phyloP scores from a whole-genome alignment of 2,113 vertebrate genomes.

The Ptyas mucosa region DNA sequence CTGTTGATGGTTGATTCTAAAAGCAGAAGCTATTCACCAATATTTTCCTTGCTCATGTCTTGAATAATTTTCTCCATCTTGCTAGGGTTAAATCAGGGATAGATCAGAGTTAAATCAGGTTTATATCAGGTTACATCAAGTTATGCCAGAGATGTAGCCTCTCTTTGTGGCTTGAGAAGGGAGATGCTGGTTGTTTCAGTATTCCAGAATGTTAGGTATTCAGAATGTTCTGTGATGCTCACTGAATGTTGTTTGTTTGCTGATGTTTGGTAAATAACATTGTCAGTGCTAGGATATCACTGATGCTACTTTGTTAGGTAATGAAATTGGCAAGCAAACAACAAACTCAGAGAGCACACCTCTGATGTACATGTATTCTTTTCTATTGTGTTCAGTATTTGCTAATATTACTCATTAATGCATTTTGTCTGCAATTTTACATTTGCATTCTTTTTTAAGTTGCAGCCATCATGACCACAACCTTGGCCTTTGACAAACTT shows the following conservation, averaged over 20 bases:
- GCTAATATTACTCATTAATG: neutral
- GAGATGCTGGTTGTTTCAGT: neutral
- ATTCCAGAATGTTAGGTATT: neutral
- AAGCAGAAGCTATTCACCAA: neutral
- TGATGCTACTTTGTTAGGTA: no score
- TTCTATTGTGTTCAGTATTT: neutral
- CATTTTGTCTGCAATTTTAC: neutral
- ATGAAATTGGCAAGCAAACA: no score
- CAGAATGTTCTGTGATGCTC: neutral
- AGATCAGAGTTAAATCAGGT: neutral
- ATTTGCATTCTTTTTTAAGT: neutral
- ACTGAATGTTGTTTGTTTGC: neutral
- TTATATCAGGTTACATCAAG: neutral
- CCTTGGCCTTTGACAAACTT: no score
- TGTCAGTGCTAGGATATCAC: neutral
- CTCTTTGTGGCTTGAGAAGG: neutral
- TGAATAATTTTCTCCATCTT: neutral
- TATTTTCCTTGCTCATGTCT: neutral
- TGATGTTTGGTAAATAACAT: neutral
- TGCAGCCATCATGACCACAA: no score
- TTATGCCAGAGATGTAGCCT: neutral
- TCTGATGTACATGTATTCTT: neutral
- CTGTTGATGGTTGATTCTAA: neutral
- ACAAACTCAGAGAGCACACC: neutral
- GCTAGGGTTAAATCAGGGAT: neutral